These are phyloP conservation scores for Teleogryllus occipitalis DNA, from an alignment of 1,140 invertebrate genomes.

Conservation along the genomic window DNA sequence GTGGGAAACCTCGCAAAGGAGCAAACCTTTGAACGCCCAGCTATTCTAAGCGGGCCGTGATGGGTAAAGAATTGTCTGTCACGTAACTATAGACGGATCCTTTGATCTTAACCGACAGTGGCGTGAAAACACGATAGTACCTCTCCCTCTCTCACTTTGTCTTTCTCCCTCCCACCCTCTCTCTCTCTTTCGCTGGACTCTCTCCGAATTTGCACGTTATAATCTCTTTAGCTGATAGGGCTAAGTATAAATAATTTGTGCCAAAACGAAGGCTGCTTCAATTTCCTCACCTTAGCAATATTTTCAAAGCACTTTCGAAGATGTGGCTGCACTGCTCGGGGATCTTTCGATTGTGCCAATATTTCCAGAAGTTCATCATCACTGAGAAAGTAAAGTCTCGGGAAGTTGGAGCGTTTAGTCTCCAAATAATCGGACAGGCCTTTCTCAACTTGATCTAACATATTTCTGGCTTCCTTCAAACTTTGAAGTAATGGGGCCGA, in stretches of 20 bases:
- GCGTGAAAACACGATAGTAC: too few species aligned
- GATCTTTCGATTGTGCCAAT: constrained; percentile 62
- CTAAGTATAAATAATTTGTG: background rate
- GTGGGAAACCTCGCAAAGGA: too few species aligned
- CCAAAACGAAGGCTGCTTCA: background rate
- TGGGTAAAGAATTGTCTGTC: too few species aligned
- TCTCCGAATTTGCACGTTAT: too few species aligned
- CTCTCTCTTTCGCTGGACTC: too few species aligned
- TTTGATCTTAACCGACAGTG: too few species aligned
- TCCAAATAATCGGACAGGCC: constrained; percentile 67
- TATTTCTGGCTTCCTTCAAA: constrained; percentile 54
- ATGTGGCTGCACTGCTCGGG: constrained; percentile 66
- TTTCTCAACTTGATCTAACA: constrained; percentile 60
- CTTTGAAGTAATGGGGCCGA: constrained; percentile 54
- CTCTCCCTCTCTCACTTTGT: too few species aligned
- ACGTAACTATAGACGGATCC: too few species aligned
- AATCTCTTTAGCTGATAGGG: too few species aligned
- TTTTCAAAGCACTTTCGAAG: constrained; percentile 73
- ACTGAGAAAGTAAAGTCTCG: constrained; percentile 67
- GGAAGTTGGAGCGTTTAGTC: constrained; percentile 60
- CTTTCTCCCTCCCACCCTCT: too few species aligned
- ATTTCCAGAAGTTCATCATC: constrained; percentile 72
- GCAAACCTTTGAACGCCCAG: too few species aligned
- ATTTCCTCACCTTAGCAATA: constrained; percentile 49
- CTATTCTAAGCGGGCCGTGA: too few species aligned